Base-by-base conservation (phyloP, 2,113 vertebrate genomes). In the Asarcornis scutulata region DNA sequence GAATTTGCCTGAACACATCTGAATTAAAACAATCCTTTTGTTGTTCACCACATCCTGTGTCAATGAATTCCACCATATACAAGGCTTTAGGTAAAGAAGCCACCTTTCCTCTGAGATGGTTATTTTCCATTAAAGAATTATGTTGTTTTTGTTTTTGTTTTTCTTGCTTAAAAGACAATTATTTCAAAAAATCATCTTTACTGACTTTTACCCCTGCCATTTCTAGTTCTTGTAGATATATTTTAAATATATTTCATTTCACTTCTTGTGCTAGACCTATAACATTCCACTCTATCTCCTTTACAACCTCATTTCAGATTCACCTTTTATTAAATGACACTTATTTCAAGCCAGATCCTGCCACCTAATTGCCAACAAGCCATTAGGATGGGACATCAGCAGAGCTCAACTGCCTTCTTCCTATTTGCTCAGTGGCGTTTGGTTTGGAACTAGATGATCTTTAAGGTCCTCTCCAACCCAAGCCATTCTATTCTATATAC, bases 161-260 rank as follows among this genome's bases (percentile, higher is more conserved):
- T 88, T 64, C 48, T 64, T 64, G 3, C 60, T 53, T 66, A 44
- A 69, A 86, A 80, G 6, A 1, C 3, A 5, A 59, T 83, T 86
- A 6, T 42, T 80, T 87, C 18, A 11, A 3, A 13, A 13, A 4
- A 46, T 64, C 9, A 11, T 73, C 4, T 46, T 91, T 74, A 17
- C 25, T 69, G 2, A 1, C 17, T 6, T 83, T 95, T 60, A 34
- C 8, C 8, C 71, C 13, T 68, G 31, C 2, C 1, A 22, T 62
- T 62, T 36, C n/a, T 8, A 1, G 29, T 18, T 40, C 50, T 11
- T 60, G 2, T 42, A 23, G 34, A 8, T 1, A 0, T 9, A 3
- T 76, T 82, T 83, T 25, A 55, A 29, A 31, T 52, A 11, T 27
- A 48, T 76, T 80, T 68, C 2, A 7, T 56, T 67, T 85, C 6